These are phyloP conservation scores for Papilio elwesi DNA, from an alignment of 2,888 invertebrate species.

Conservation along the genomic window DNA sequence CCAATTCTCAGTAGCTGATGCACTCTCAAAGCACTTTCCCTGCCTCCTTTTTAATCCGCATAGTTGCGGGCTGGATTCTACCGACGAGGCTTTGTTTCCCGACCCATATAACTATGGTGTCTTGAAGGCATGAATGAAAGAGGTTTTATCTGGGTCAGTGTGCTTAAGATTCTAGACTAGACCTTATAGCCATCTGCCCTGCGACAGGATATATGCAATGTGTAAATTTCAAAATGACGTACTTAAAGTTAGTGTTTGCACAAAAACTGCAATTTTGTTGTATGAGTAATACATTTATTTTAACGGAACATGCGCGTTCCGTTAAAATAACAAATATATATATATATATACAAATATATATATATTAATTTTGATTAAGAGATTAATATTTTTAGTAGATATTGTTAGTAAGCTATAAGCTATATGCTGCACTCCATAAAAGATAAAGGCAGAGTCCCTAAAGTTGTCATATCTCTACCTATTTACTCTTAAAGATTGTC, in stretches of 20 bases:
- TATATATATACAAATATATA: no score
- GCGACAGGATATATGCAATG: not conserved
- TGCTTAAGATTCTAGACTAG: slow-evolving; percentile 38
- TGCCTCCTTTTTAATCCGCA: slow-evolving; percentile 41
- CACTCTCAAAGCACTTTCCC: slow-evolving; percentile 27
- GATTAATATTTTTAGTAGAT: no score
- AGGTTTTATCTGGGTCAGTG: slow-evolving; percentile 39
- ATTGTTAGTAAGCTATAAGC: no score
- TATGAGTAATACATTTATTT: no score
- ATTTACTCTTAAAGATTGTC: no score
- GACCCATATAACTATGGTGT: slow-evolving; percentile 40
- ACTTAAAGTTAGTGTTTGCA: not conserved
- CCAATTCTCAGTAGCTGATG: slow-evolving; percentile 17
- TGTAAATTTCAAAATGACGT: not conserved
- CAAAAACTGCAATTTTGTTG: no score
- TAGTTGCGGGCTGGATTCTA: slow-evolving; percentile 39
- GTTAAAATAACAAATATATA: no score
- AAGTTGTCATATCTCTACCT: no score
- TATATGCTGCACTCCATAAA: no score
- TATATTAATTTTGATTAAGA: no score
- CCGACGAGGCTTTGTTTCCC: slow-evolving; percentile 39
- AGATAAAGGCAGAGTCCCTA: no score
- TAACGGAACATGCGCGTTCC: no score
- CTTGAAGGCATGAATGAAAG: slow-evolving; percentile 39
- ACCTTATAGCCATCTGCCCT: slow-evolving; percentile 25